Evolutionary conservation across 2,113 vertebrate genomes (phyloP).

Genomic region (Hippocampus mohnikei): DNA sequence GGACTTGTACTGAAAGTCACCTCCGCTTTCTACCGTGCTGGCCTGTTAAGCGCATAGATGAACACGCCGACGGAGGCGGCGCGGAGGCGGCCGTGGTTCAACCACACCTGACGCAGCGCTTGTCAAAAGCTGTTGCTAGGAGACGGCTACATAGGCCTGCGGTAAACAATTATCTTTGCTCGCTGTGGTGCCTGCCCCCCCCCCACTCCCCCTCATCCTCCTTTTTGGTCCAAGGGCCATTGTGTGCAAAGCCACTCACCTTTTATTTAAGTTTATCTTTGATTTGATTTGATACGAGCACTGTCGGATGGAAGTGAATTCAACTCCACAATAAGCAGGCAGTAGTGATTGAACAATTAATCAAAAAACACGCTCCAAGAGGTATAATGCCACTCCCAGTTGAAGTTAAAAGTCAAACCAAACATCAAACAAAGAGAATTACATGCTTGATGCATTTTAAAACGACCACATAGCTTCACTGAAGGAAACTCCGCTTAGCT

Average conservation of each 20-base stretch:
- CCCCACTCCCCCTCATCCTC: conserved; percentile 15
- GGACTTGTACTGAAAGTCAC: neutral
- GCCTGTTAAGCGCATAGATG: conserved; percentile 4
- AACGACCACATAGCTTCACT: too few relatives aligned
- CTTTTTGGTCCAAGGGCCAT: conserved; percentile 50
- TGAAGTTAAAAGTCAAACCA: too few relatives aligned
- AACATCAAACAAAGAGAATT: too few relatives aligned
- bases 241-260: conserved; percentile 57
- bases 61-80: conserved; percentile 48
- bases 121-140: conserved; percentile 82
- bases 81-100: conserved; percentile 69
- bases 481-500: too few relatives aligned
- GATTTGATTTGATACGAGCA: too few relatives aligned
- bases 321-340: too few relatives aligned
- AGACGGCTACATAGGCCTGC: conserved; percentile 76
- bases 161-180: conserved; percentile 81
- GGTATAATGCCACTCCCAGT: too few relatives aligned
- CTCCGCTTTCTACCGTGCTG: neutral
- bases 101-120: conserved; percentile 77
- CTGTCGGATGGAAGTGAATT: too few relatives aligned
- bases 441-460: too few relatives aligned
- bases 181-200: conserved; percentile 43
- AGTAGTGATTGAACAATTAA: too few relatives aligned
- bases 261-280: conserved; percentile 65
- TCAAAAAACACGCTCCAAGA: too few relatives aligned